Conservation (phyloP, 2,797 vertebrate genomes). For the Fratercula arctica region DNA sequence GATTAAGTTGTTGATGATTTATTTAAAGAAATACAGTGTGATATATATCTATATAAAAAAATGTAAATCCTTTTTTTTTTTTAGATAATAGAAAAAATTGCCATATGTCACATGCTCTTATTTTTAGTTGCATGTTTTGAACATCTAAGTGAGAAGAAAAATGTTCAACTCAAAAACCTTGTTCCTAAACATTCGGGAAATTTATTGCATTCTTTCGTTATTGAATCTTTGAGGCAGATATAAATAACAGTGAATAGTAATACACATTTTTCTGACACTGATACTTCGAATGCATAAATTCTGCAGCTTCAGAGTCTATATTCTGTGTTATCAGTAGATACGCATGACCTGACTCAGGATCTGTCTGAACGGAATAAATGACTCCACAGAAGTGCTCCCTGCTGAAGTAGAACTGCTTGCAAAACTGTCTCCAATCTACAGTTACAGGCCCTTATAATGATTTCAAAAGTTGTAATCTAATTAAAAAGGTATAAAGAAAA, state of each 20-base stretch:
- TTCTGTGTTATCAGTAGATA: background rate
- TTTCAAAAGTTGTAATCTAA: conserved; percentile 30
- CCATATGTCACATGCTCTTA: background rate
- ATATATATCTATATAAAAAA: background rate
- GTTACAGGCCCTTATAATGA: conserved; percentile 23
- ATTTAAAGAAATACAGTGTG: background rate
- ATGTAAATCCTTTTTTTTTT: background rate
- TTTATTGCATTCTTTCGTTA: background rate
- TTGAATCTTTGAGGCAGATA: background rate
- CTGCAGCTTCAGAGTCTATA: background rate
- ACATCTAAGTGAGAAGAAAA: background rate
- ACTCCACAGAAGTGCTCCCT: background rate
- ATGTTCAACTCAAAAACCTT: background rate
- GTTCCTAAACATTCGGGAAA: background rate
- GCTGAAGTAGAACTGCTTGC: background rate
- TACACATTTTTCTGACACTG: background rate
- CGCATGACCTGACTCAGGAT: background rate
- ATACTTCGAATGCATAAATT: background rate
- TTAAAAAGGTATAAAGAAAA: background rate
- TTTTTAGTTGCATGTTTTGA: background rate
- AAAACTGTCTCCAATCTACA: background rate
- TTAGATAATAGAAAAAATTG: background rate
- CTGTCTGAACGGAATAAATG: background rate
- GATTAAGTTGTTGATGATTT: background rate
- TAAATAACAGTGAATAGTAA: background rate